Conservation (phyloP, 2,113 vertebrate genomes). For the Pogonocichla stellata region DNA sequence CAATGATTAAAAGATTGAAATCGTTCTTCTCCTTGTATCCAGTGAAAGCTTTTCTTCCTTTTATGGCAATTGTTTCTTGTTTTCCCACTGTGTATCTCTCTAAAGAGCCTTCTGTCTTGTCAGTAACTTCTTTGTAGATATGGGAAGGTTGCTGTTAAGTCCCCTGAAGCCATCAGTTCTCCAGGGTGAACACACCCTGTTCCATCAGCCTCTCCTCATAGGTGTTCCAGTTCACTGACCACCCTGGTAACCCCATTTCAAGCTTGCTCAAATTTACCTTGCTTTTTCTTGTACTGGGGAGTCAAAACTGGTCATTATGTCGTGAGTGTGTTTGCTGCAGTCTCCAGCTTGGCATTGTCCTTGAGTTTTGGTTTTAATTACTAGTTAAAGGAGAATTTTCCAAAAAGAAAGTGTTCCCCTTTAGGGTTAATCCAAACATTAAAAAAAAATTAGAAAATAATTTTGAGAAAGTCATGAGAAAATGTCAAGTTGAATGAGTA, state of each 20-base stretch:
- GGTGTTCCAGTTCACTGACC: background rate
- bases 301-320: background rate
- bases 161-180: background rate
- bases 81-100: background rate
- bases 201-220: background rate
- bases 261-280: background rate
- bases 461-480: slow-evolving; percentile 54
- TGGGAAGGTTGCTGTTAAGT: background rate
- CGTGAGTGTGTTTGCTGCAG: background rate
- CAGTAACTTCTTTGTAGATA: background rate
- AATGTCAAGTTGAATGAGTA: slow-evolving; percentile 53
- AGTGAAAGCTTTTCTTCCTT: background rate
- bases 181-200: background rate
- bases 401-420: background rate
- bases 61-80: background rate
- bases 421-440: background rate
- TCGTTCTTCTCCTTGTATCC: background rate
- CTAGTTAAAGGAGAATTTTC: background rate
- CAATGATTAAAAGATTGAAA: background rate
- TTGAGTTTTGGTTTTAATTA: background rate
- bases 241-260: background rate
- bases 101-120: background rate
- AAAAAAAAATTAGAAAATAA: background rate
- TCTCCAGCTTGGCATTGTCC: background rate
- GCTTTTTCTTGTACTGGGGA: background rate